Conservation (phyloP, 1,140 invertebrate genomes). For the Ips typographus region DNA sequence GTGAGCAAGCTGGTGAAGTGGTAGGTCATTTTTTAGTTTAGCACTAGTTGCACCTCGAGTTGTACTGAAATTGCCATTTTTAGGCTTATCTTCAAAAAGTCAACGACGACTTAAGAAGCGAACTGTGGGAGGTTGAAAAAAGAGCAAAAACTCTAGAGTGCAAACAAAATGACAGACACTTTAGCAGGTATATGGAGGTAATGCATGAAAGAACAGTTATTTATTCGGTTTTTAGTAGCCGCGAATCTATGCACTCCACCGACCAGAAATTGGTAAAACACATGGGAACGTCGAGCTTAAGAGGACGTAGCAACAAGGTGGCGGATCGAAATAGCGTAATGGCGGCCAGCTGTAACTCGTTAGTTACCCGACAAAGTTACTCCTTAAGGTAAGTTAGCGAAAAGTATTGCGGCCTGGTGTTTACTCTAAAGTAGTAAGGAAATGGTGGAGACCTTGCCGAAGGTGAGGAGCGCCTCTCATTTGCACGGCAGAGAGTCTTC, state of each 20-base stretch:
- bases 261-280: background rate
- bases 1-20: constrained; percentile 29
- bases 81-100: constrained; percentile 34
- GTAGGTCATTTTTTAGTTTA: constrained; percentile 2
- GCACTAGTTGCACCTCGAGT: background rate
- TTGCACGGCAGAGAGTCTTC: constrained; percentile 2
- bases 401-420: too few relatives aligned
- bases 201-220: too few relatives aligned
- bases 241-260: background rate
- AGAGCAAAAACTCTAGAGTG: background rate
- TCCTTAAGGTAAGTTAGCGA: background rate
- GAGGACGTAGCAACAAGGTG: constrained; percentile 30
- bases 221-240: background rate
- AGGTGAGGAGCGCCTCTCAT: constrained; percentile 17
- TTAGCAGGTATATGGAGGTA: too few relatives aligned
- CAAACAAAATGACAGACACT: too few relatives aligned
- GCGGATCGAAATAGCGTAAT: constrained; percentile 24
- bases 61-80: constrained; percentile 3
- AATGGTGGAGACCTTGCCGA: constrained; percentile 6
- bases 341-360: background rate
- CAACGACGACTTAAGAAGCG: constrained; percentile 32
- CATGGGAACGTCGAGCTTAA: constrained; percentile 4
- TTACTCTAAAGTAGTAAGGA: background rate
- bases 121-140: constrained; percentile 26
- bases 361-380: background rate